These are phyloP conservation scores for Aricia artaxerxes DNA, from an alignment of 2,888 invertebrate genomes.

Conservation along the genomic window DNA sequence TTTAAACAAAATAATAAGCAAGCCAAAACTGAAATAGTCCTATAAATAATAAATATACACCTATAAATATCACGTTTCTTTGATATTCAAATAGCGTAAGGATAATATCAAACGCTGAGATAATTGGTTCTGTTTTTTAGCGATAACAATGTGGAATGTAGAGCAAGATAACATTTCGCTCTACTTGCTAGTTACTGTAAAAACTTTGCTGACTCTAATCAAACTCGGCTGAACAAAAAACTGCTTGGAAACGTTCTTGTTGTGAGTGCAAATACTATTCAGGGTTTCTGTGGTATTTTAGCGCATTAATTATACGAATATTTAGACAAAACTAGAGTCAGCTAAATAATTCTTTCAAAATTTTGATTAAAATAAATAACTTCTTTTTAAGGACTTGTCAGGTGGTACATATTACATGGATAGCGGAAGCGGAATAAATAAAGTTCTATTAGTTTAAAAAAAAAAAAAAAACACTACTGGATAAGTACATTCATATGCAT, in stretches of 20 bases:
- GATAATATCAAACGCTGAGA: background rate
- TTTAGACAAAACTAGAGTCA: background rate
- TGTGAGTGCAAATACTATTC: background rate
- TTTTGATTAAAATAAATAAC: no score
- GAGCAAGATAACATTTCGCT: background rate
- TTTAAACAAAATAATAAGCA: no score
- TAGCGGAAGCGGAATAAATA: no score
- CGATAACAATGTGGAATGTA: background rate
- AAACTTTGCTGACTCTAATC: slow-evolving; percentile 7
- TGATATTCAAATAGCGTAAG: background rate
- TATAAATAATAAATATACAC: no score
- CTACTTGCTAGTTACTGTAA: background rate
- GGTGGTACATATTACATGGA: no score
- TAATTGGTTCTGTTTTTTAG: background rate
- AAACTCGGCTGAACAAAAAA: background rate
- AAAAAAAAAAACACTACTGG: no score
- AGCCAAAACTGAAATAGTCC: no score
- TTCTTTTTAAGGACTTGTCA: no score
- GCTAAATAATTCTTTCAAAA: no score
- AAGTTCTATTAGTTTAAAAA: no score
- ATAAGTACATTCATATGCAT: no score
- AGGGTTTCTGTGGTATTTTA: background rate
- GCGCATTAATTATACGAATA: background rate
- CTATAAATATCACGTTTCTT: background rate
- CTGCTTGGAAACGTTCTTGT: background rate